Conservation (phyloP, 2,888 invertebrate genomes). For the Neria commutata region DNA sequence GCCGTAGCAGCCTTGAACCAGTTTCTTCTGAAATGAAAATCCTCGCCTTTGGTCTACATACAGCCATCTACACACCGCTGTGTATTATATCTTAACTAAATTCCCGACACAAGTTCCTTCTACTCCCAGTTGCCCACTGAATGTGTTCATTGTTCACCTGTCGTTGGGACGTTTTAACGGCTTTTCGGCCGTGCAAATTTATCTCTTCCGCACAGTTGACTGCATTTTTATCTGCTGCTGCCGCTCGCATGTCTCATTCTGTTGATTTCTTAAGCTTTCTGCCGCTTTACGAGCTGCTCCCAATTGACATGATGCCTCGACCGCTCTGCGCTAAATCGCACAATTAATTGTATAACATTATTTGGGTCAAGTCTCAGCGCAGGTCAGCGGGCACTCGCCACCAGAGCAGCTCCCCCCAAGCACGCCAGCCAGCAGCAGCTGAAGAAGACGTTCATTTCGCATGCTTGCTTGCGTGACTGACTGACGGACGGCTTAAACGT, state of each 20-base stretch:
- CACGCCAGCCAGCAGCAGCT: neutral
- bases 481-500: neutral
- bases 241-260: neutral
- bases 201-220: conserved; percentile 1
- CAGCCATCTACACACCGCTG: too few species aligned
- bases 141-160: neutral
- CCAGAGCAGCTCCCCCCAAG: neutral
- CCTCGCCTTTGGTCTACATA: too few species aligned
- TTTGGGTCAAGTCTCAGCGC: neutral
- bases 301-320: conserved; percentile 1
- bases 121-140: too few species aligned
- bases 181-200: neutral
- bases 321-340: neutral
- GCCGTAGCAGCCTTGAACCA: too few species aligned
- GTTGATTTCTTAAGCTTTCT: neutral
- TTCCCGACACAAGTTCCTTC: too few species aligned
- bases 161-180: neutral
- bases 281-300: neutral
- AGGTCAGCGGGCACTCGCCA: neutral
- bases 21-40: too few species aligned
- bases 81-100: too few species aligned
- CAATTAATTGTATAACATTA: conserved; percentile 16
- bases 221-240: neutral
- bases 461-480: neutral
- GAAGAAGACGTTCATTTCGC: neutral